Conservation (phyloP, 2,797 vertebrate species). For the Falco berigora region DNA sequence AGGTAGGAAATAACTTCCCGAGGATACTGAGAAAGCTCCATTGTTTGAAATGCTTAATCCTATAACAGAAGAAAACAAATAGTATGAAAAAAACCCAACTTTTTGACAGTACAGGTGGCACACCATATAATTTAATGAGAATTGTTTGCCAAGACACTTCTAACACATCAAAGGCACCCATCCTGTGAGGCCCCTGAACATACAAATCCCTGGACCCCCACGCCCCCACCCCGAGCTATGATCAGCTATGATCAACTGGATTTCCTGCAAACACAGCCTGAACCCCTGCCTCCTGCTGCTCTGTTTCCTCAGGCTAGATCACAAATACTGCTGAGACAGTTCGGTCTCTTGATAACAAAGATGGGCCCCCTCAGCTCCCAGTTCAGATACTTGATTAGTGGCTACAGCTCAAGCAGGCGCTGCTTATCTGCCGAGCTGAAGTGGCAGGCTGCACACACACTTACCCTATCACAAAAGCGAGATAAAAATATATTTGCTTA, state of each 20-base stretch:
- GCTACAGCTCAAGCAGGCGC: background rate
- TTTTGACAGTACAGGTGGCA: background rate
- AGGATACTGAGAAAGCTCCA: background rate
- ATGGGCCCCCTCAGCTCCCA: background rate
- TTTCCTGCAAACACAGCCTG: background rate
- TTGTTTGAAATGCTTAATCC: background rate
- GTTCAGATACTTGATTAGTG: background rate
- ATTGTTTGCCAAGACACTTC: background rate
- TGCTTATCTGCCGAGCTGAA: background rate
- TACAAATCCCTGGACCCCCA: background rate
- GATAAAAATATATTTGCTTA: constrained; percentile 9
- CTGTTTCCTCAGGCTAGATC: background rate
- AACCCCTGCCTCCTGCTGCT: background rate
- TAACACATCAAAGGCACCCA: background rate
- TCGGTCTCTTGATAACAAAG: background rate
- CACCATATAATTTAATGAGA: background rate
- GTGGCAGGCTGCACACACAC: background rate
- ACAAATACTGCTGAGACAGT: background rate
- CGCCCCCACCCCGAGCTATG: background rate
- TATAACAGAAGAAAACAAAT: background rate
- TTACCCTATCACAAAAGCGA: background rate
- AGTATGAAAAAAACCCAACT: background rate
- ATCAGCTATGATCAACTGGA: background rate
- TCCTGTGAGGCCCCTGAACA: background rate
- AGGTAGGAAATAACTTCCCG: background rate